Percentiles rank a stretch among this genome's conserved stretches.
phyloP scores from a whole-genome alignment of 2,797 vertebrate genomes.

The Balearica regulorum region DNA sequence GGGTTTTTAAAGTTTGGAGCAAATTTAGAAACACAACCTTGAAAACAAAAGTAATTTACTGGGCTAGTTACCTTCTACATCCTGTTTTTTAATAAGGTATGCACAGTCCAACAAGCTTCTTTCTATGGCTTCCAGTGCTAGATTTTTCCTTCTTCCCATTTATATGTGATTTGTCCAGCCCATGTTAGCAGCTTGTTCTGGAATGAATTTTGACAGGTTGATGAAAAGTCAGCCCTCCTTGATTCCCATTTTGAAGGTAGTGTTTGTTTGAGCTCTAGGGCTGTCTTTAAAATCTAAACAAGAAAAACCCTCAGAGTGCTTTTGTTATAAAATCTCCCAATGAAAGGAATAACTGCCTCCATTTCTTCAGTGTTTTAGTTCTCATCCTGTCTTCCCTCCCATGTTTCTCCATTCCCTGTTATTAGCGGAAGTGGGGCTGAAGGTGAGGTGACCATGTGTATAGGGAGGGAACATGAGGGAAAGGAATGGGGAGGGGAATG shows the following conservation, averaged over 20 bases:
- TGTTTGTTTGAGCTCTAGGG: neutral
- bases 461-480: neutral
- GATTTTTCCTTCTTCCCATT: neutral
- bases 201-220: neutral
- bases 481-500: fast-evolving
- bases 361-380: neutral
- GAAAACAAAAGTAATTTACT: conserved; percentile 29
- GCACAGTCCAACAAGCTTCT: neutral
- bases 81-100: neutral
- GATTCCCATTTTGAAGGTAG: neutral
- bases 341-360: neutral
- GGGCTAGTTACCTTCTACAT: neutral
- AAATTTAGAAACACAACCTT: neutral
- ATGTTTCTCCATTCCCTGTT: neutral
- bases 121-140: neutral
- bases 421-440: neutral
- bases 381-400: neutral
- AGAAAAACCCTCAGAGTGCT: neutral
- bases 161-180: neutral
- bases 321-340: neutral
- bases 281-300: neutral
- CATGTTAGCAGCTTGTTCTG: neutral
- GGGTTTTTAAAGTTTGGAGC: neutral
- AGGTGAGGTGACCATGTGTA: neutral
- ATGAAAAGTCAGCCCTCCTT: neutral